A percentile compares a stretch with the other conserved stretches of the same genome.
Conservation (phyloP, 2,888 invertebrate genomes). For the Dryobota labecula region DNA sequence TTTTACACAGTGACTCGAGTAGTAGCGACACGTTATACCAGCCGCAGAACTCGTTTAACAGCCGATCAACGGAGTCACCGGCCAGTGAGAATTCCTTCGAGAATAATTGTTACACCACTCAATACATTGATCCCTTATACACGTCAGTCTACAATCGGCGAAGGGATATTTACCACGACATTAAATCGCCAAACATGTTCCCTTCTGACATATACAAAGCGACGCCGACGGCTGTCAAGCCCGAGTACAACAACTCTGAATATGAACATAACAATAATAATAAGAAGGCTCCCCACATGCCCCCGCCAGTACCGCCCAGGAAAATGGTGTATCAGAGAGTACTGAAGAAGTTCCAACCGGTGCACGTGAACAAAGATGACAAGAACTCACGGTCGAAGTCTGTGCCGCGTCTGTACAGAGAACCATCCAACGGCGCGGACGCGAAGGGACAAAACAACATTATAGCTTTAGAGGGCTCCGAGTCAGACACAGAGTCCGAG, state of each 20-base stretch:
- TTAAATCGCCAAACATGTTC: conserved; percentile 82
- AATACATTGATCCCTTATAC: conserved; percentile 87
- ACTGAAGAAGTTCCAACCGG: conserved; percentile 92
- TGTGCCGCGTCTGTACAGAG: conserved; percentile 86
- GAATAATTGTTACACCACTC: conserved; percentile 85
- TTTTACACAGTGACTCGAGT: conserved; percentile 87
- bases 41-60: conserved; percentile 85
- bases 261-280: conserved; percentile 81
- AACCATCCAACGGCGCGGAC: conserved; percentile 82
- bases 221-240: conserved; percentile 87
- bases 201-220: conserved; percentile 88
- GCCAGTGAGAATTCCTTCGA: conserved; percentile 87
- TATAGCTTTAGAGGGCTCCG: conserved; percentile 85
- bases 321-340: conserved; percentile 88
- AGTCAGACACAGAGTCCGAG: conserved; percentile 89
- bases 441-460: conserved; percentile 79
- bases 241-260: conserved; percentile 80
- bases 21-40: conserved; percentile 88
- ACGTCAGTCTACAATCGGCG: conserved; percentile 86
- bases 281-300: conserved; percentile 88
- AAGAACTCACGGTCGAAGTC: conserved; percentile 87
- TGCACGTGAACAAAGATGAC: conserved; percentile 91
- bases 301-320: conserved; percentile 91
- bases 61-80: conserved; percentile 86
- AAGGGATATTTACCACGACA: conserved; percentile 86